phyloP scores from a whole-genome alignment of 53 echinoderm and acorn worm species.

The Echinometra lucunter region DNA sequence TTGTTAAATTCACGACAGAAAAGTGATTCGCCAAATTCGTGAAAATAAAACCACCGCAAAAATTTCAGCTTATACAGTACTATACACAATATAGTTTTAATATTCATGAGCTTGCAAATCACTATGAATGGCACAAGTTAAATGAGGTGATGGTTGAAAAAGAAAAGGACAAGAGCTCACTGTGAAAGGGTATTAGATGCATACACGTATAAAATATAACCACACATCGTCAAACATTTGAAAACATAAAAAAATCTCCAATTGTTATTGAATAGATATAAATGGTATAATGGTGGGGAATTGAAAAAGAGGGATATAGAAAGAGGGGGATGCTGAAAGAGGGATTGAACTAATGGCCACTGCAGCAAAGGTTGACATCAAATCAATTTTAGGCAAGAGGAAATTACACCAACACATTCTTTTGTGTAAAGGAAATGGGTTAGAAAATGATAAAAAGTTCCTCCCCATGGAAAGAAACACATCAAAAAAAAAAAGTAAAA shows the following conservation, averaged over 20 bases:
- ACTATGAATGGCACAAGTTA: too few species aligned
- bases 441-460: slow-evolving; percentile 13
- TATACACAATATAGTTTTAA: too few species aligned
- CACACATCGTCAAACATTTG: not conserved
- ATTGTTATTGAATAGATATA: not conserved
- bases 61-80: too few species aligned
- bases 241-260: not conserved
- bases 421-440: slow-evolving; percentile 30
- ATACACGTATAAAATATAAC: not conserved
- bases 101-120: too few species aligned
- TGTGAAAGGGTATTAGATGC: too few species aligned
- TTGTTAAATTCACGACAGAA: too few species aligned
- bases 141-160: too few species aligned
- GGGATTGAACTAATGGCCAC: not conserved
- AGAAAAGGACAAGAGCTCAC: too few species aligned
- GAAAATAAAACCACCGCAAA: too few species aligned
- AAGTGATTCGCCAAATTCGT: too few species aligned
- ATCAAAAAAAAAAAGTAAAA: slow-evolving; percentile 38
- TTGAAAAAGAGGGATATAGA: not conserved
- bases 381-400: slow-evolving; percentile 34
- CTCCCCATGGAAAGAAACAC: slow-evolving; percentile 33
- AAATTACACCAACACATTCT: slow-evolving; percentile 43
- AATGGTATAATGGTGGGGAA: not conserved
- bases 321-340: not conserved
- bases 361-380: slow-evolving; percentile 23